Conservation (phyloP, 92 coral and sea anemone genomes). For the Epizoanthus illoricatus region DNA sequence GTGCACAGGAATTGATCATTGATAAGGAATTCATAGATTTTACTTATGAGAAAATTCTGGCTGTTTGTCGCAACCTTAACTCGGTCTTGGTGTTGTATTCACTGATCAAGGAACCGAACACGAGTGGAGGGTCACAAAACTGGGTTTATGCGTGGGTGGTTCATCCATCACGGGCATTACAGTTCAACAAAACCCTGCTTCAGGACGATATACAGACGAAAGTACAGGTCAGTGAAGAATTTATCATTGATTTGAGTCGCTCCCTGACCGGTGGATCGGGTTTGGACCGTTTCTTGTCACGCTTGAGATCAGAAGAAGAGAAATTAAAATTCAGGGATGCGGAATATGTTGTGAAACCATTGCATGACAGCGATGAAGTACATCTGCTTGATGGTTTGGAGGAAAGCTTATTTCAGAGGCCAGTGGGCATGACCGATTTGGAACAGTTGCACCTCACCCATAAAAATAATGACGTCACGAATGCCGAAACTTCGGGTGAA, state of each 20-base stretch:
- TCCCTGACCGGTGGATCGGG: conserved; percentile 21
- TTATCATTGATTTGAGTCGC: conserved; percentile 46
- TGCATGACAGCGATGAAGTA: conserved; percentile 4
- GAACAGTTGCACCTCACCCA: not conserved
- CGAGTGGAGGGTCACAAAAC: conserved; percentile 1
- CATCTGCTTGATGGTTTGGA: not conserved
- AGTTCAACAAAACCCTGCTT: conserved; percentile 50
- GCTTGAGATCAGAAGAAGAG: conserved; percentile 2
- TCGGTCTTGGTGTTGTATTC: conserved; percentile 54
- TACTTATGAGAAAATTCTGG: conserved; percentile 28
- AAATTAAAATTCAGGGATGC: conserved; percentile 7
- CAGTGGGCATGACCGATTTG: not conserved
- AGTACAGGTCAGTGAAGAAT: conserved; percentile 44
- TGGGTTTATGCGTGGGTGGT: conserved; percentile 58
- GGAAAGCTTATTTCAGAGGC: conserved; percentile 6
- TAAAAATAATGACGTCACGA: not conserved
- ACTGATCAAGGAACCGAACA: conserved; percentile 50
- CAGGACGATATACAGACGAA: conserved; percentile 24
- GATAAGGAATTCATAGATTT: conserved; percentile 42
- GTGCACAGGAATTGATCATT: not conserved
- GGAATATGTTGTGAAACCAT: not conserved
- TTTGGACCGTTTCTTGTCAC: conserved; percentile 17
- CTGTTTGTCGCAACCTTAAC: conserved; percentile 44
- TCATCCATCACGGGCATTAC: conserved; percentile 43
- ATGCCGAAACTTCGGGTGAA: not conserved